These are phyloP conservation scores for Bradypus variegatus DNA, from an alignment of 2,797 vertebrate species.

Conservation along the genomic window DNA sequence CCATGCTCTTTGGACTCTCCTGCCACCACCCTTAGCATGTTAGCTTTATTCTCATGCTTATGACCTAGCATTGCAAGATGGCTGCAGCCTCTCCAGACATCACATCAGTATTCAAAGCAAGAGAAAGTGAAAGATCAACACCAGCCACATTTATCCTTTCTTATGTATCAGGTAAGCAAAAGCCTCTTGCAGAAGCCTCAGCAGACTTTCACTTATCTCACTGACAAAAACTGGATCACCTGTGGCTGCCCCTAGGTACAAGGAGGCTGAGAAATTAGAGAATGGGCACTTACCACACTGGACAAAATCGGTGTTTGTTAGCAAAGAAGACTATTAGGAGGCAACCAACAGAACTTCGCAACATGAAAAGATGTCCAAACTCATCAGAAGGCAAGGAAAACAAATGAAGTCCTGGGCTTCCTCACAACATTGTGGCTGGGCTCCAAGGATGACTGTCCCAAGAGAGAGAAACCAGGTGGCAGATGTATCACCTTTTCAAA, in stretches of 20 bases:
- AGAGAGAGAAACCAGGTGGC: background rate
- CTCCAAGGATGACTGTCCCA: background rate
- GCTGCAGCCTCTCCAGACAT: background rate
- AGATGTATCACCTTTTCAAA: background rate
- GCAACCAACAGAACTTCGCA: background rate
- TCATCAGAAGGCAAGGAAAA: background rate
- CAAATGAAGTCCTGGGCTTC: background rate
- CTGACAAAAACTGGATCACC: background rate
- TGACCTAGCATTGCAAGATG: background rate
- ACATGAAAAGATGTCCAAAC: background rate
- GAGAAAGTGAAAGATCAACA: background rate
- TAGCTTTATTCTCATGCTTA: background rate
- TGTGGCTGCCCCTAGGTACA: background rate
- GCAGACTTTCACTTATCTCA: background rate
- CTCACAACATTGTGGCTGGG: background rate
- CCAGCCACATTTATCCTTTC: background rate
- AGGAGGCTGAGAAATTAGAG: background rate
- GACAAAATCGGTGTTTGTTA: background rate
- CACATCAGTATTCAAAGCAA: background rate
- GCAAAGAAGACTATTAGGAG: background rate
- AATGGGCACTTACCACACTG: background rate
- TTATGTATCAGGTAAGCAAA: background rate
- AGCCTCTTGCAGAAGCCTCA: background rate
- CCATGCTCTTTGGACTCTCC: background rate
- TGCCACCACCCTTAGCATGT: background rate